Evolutionary conservation across 2,113 vertebrate genomes (phyloP).

Genomic region (Zosterops lateralis): DNA sequence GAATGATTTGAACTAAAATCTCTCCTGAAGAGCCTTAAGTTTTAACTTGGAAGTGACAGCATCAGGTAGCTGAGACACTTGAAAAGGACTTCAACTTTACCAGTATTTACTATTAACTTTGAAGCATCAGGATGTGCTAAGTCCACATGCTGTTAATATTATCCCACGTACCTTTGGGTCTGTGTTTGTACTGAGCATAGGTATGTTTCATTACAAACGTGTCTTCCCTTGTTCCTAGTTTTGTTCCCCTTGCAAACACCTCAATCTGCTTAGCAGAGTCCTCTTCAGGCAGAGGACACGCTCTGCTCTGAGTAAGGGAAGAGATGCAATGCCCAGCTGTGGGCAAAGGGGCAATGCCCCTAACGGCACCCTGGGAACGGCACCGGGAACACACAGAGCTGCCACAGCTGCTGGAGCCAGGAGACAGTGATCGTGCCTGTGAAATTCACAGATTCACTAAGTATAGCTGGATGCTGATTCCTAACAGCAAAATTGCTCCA

Average conservation of each 20-base stretch:
- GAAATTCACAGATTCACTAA: neutral
- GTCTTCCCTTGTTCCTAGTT: neutral
- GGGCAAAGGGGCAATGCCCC: neutral
- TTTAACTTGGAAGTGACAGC: neutral
- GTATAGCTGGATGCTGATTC: neutral
- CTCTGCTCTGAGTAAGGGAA: neutral
- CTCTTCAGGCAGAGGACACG: neutral
- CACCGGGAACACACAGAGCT: neutral
- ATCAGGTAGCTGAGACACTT: neutral
- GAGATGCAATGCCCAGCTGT: neutral
- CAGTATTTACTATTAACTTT: too few relatives aligned
- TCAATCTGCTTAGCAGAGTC: neutral
- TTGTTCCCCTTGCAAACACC: fast-evolving
- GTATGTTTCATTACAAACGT: neutral
- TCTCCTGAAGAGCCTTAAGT: neutral
- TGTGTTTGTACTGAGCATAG: neutral
- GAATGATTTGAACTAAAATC: neutral
- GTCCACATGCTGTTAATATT: neutral
- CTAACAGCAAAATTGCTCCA: neutral
- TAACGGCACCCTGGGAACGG: fast-evolving
- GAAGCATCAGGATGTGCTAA: neutral
- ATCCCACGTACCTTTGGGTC: fast-evolving
- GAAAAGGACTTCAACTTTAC: neutral
- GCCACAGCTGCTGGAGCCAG: neutral
- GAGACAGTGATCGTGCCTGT: neutral